Evolutionary conservation across 2,797 vertebrate genomes (phyloP), one percentile per base, ranked within the genome.

Genomic region (Onychomys arenicola): DNA sequence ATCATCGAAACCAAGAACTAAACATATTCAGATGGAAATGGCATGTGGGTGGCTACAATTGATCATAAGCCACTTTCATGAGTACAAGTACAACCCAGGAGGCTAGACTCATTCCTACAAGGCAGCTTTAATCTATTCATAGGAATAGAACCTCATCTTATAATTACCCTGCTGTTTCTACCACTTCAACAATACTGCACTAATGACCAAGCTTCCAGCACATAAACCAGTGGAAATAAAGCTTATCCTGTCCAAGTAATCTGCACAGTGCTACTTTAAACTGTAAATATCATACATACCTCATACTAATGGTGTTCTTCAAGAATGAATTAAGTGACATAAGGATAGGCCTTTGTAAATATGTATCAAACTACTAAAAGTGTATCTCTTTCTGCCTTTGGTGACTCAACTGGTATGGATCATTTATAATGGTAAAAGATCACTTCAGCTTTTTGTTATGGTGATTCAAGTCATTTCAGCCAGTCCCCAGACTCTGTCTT

Each of bases 11-110:
- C 25, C 17, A 25, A 1, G 6, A 86, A 71, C 7, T 7, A 71
- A 37, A 0, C 6, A 40, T 8, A 10, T 46, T 27, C 5, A 86
- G 21, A 63, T 40, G 3, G 46, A 6, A 52, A 23, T 1, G 25
- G 8, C 1, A 25, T 34, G 11, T 46, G 17, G 1, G 2, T 52
- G 1, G 0, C 17, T 12, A 65, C 14, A 34, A 2, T 27, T 40
- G 40, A n/a, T 69, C 11, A 32, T 40, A 71, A 23, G n/a, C 32
- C 11, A 57, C 4, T 29, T 16, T 57, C 10, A 27, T 25, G 25
- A 88, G 34, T 61, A 17, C 1, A 12, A 80, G 27, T 80, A 7
- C 11, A 29, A 27, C 27, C 17, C 5, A 37, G 49, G 49, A 13
- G 1, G 6, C 6, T 29, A 61, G 13, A 69, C 14, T 14, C 6